These are phyloP conservation scores for Gambusia holbrooki DNA, from an alignment of 2,113 vertebrate species.

Conservation along the genomic window DNA sequence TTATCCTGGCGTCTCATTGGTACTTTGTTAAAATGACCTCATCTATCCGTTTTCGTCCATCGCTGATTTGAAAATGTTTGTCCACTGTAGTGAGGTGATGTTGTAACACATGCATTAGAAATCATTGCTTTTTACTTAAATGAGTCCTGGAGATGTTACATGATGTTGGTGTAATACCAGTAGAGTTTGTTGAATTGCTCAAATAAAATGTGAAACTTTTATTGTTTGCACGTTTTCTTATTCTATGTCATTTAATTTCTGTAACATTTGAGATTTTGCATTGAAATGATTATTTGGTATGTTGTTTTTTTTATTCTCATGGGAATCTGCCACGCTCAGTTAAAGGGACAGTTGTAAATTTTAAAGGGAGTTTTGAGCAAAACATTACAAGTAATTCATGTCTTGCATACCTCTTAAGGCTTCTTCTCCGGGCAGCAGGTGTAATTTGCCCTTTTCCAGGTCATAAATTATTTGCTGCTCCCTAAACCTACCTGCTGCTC, in stretches of 20 bases:
- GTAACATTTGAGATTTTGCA: not conserved
- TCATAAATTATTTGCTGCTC: no score
- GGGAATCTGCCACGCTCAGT: not conserved
- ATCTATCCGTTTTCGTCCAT: not conserved
- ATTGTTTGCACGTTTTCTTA: not conserved
- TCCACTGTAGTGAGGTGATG: not conserved
- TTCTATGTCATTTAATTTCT: not conserved
- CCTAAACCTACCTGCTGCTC: no score
- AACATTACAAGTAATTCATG: not conserved
- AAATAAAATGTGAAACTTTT: not conserved
- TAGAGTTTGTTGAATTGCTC: conserved; percentile 2
- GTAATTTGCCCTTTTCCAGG: no score
- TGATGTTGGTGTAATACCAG: conserved; percentile 19
- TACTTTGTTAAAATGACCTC: not conserved
- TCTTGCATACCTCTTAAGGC: no score
- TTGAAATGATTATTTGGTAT: not conserved
- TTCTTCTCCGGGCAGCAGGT: no score
- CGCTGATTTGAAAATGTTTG: not conserved
- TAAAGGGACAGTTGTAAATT: not conserved
- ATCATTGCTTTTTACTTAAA: not conserved
- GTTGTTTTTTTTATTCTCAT: not conserved
- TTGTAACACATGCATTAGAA: not conserved
- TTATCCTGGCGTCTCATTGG: not conserved
- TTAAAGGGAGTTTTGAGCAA: not conserved
- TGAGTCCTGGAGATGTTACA: not conserved